Evolutionary conservation across 2,113 vertebrate genomes (phyloP), one percentile per base, ranked within the genome.

Genomic region (Capra hircus): DNA sequence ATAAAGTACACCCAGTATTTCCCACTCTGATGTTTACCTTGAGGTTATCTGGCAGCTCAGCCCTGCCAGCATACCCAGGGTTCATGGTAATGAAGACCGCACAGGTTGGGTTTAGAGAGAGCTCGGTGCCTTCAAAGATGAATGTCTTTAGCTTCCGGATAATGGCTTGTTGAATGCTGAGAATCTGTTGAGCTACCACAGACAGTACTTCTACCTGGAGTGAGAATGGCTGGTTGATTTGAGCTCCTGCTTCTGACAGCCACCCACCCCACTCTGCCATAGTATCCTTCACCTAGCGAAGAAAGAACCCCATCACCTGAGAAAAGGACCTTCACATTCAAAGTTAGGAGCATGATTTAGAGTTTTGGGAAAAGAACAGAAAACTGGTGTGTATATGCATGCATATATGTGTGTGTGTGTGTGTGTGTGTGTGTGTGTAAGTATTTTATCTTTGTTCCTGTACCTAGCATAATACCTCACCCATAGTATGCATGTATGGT

Each of bases 51-150:
- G 99, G 99, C 30, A 99, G 98, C 92, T 99, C 99, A 1, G 99
- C 99, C 71, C 99, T 98, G 78, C 99, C 99, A 36, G 99, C 99
- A 45, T 99, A 99, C 9, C 99, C 99, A 14, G 99, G 99, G 96
- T 99, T 99, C 99, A 99, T 99, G 0, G 99, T 99, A 98, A 99
- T 99, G 91, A 99, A 99, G 77, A 99, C 99, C 17, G 99, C 99
- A 92, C 99, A 99, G 0, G 99, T 99, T 80, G 99, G 99, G 97
- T 99, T 99, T 27, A 99, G 99, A 27, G 99, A 99, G 81, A 99
- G 98, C 95, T 99, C 99, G 0, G 99, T 99, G 53, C 99, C 99
- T 98, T 99, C 99, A 97, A 99, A 99, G 97, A 99, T 10, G 98
- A 99, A 99, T 0, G 95, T 99, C 98, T 99, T 99, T 50, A 99